Conservation (phyloP, 2,797 vertebrate genomes). For the Tinamus major region DNA sequence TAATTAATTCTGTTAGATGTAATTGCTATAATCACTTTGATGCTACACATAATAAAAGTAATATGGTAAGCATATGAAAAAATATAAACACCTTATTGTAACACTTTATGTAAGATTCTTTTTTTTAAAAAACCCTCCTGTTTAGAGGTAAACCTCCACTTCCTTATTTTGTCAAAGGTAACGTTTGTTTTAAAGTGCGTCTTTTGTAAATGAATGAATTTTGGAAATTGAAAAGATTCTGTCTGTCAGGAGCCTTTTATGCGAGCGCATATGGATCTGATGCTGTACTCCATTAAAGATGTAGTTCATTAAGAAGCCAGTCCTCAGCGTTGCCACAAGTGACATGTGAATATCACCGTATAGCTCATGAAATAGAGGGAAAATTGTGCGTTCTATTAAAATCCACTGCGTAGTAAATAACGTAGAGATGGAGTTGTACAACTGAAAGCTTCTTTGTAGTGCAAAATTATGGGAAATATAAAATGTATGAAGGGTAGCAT, state of each 20-base stretch:
- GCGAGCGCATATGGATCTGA: not conserved
- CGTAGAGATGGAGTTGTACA: not conserved
- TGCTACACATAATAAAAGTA: slow-evolving; percentile 85
- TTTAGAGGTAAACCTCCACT: not conserved
- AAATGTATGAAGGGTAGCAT: slow-evolving; percentile 23
- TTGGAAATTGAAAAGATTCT: slow-evolving; percentile 51
- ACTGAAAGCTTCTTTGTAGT: not conserved
- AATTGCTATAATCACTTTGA: slow-evolving; percentile 87
- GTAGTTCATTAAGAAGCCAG: slow-evolving; percentile 66
- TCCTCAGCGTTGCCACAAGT: not conserved
- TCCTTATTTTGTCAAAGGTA: not conserved
- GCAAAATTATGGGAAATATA: slow-evolving; percentile 61
- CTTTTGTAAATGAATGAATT: slow-evolving; percentile 44
- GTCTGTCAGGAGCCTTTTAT: slow-evolving; percentile 43
- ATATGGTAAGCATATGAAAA: slow-evolving; percentile 81
- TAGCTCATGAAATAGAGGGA: not conserved
- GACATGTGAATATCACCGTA: not conserved
- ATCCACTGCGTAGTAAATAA: not conserved
- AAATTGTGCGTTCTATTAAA: not conserved
- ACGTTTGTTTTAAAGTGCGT: not conserved
- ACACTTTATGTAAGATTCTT: slow-evolving; percentile 54
- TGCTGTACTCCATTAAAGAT: slow-evolving; percentile 44
- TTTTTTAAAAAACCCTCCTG: slow-evolving; percentile 12
- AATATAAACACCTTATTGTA: slow-evolving; percentile 82
- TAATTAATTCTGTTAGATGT: slow-evolving; percentile 87